These are phyloP conservation scores for Cephus runcator DNA, from an alignment of 2,888 invertebrate genomes.

Conservation along the genomic window DNA sequence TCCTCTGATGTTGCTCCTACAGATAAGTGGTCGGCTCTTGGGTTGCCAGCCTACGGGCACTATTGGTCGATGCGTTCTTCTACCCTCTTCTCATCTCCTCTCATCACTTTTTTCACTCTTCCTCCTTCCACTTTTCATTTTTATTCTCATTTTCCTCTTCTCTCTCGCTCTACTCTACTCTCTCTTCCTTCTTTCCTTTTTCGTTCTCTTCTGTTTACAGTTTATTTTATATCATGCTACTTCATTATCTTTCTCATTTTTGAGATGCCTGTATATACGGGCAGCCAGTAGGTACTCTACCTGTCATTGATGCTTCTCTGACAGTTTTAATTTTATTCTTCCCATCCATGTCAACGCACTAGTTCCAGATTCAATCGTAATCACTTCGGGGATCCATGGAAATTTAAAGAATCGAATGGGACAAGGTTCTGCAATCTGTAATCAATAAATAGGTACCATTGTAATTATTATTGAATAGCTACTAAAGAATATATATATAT, in stretches of 20 bases:
- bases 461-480: no score
- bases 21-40: constrained; percentile 63
- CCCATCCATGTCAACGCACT: no score
- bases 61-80: constrained; percentile 59
- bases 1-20: constrained; percentile 62
- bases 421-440: no score
- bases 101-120: constrained; percentile 25
- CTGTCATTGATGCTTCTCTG: no score
- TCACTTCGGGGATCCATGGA: no score
- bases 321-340: no score
- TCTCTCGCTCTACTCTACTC: constrained; percentile 17
- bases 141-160: constrained; percentile 10
- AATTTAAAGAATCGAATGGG: no score
- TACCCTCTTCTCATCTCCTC: constrained; percentile 37
- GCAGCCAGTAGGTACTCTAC: not conserved
- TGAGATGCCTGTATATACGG: not conserved
- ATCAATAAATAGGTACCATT: no score
- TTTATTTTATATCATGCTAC: constrained; percentile 52
- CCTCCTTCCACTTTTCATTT: constrained; percentile 5
- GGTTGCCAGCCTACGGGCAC: constrained; percentile 56
- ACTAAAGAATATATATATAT: no score
- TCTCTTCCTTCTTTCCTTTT: constrained; percentile 26
- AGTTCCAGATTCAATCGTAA: no score
- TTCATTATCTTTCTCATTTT: constrained; percentile 54
- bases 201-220: constrained; percentile 45